Evolutionary conservation across 2,797 vertebrate genomes (phyloP).

Genomic region (Peromyscus attwateri): DNA sequence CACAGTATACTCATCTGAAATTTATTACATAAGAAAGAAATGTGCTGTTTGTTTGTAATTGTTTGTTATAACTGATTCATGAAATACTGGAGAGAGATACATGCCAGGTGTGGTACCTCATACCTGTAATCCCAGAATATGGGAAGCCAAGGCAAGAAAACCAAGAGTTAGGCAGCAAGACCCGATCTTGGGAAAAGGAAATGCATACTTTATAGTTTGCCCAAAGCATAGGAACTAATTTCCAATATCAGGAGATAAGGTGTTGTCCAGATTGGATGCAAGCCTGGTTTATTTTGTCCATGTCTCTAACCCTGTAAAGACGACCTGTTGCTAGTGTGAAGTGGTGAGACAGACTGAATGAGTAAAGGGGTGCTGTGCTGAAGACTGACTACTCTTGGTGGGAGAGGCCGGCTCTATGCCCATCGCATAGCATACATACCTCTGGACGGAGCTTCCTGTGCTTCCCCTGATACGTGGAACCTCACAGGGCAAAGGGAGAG

Average conservation of each 20-base stretch:
- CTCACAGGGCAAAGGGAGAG: not conserved
- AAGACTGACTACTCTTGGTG: rapidly evolving
- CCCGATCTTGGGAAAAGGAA: not conserved
- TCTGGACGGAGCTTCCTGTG: not conserved
- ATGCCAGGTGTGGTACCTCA: not conserved
- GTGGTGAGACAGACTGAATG: not conserved
- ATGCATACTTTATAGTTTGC: conserved; percentile 3
- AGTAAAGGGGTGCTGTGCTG: not conserved
- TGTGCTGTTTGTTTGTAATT: conserved; percentile 78
- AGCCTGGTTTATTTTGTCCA: conserved; percentile 14
- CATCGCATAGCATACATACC: rapidly evolving
- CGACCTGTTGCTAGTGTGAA: not conserved
- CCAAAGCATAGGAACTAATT: conserved; percentile 39
- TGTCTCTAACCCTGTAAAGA: not conserved
- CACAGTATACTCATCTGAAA: conserved; percentile 70
- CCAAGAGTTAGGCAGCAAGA: not conserved
- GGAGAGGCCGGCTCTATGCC: not conserved
- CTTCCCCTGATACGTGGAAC: rapidly evolving
- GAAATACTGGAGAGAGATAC: conserved; percentile 59
- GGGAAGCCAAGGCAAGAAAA: not conserved
- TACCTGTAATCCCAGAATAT: not conserved
- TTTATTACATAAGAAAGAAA: conserved; percentile 76
- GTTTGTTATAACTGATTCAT: conserved; percentile 80
- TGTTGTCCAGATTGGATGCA: not conserved
- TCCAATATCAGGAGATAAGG: conserved; percentile 40